Conservation (phyloP, 1,140 invertebrate species). For the Spodoptera litura region DNA sequence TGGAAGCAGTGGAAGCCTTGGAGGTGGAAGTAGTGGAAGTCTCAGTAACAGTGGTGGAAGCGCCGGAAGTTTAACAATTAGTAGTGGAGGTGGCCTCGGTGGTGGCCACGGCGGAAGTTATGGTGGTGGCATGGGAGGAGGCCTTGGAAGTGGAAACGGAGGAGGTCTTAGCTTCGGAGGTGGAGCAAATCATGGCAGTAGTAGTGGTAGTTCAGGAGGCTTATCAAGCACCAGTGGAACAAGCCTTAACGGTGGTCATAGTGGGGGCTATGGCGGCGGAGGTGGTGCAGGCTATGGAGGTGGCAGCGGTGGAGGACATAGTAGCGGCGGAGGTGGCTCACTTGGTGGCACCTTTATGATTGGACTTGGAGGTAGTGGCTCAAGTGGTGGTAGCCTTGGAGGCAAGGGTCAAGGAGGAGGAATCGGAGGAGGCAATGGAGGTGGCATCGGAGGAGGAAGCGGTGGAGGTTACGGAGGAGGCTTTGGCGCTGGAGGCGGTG, state of each 20-base stretch:
- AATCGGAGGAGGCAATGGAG: constrained; percentile 38
- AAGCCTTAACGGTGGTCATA: constrained; percentile 46
- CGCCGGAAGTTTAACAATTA: neutral
- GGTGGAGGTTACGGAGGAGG: constrained; percentile 41
- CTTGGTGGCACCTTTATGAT: neutral
- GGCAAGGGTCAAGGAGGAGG: constrained; percentile 46
- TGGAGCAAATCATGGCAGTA: neutral
- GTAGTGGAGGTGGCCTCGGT: neutral
- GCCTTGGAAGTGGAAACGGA: constrained; percentile 24
- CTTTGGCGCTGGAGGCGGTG: constrained; percentile 47
- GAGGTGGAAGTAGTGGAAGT: constrained; percentile 51
- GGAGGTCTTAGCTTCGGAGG: neutral
- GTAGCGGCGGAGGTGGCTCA: neutral
- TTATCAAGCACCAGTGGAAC: constrained; percentile 43
- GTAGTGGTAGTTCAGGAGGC: neutral
- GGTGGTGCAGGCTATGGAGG: neutral
- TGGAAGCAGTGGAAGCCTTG: constrained; percentile 47
- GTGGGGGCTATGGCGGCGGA: constrained; percentile 43
- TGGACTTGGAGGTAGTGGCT: neutral
- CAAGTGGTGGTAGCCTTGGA: constrained; percentile 1
- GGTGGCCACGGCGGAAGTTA: constrained; percentile 44
- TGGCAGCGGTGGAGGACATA: neutral
- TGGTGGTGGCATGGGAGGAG: constrained; percentile 49
- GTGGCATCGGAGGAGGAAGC: constrained; percentile 21
- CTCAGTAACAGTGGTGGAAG: constrained; percentile 4